phyloP scores from a whole-genome alignment of 2,888 invertebrate genomes.

The Andrena praecox region DNA sequence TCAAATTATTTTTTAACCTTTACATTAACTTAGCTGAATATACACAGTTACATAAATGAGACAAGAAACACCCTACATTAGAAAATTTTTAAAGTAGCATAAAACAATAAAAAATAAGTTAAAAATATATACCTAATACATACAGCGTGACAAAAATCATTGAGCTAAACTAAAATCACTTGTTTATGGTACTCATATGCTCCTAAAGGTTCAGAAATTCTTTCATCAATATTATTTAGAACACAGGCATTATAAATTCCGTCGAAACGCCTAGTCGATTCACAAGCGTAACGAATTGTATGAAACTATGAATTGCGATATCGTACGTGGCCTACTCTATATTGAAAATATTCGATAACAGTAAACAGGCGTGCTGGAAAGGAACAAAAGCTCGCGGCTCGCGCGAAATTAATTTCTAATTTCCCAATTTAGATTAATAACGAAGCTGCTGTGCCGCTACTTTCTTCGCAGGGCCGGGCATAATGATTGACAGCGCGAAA shows the following conservation, averaged over 20 bases:
- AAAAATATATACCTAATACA: too few relatives aligned
- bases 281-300: constrained; percentile 2
- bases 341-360: constrained; percentile 3
- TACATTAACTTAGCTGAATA: too few relatives aligned
- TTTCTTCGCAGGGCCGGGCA: constrained; percentile 33
- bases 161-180: too few relatives aligned
- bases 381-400: neutral
- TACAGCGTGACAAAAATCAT: too few relatives aligned
- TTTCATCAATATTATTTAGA: too few relatives aligned
- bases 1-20: too few relatives aligned
- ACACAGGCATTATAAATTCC: neutral
- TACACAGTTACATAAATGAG: too few relatives aligned
- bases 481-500: constrained; percentile 47
- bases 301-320: neutral
- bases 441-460: constrained; percentile 2
- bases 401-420: neutral
- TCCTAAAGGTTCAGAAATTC: too few relatives aligned
- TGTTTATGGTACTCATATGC: too few relatives aligned
- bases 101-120: too few relatives aligned
- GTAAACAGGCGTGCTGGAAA: neutral
- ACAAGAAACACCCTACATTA: too few relatives aligned
- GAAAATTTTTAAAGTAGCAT: too few relatives aligned
- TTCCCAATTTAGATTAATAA: constrained; percentile 12
- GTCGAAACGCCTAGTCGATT: neutral
- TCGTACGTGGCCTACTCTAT: neutral